Conservation (phyloP, 2,888 invertebrate genomes). For the Adelphocoris suturalis region DNA sequence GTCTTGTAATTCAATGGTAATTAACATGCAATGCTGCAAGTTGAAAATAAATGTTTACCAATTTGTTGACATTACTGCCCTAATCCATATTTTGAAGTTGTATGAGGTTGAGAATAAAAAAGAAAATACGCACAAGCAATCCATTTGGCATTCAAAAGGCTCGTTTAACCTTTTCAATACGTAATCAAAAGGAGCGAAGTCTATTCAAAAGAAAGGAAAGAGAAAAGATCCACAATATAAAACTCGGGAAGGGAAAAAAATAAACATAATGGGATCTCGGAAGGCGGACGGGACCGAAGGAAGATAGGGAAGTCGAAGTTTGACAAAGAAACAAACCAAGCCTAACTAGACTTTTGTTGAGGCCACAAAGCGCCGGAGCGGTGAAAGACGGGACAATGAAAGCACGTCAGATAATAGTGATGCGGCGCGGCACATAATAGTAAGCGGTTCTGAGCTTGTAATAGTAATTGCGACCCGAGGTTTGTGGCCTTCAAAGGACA, state of each 20-base stretch:
- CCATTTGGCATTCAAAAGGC: conserved; percentile 63
- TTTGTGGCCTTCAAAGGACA: conserved; percentile 21
- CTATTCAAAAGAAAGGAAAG: conserved; percentile 55
- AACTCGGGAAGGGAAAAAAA: conserved; percentile 66
- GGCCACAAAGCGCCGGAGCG: conserved; percentile 68
- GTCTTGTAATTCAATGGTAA: too few species aligned
- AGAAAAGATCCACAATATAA: conserved; percentile 67
- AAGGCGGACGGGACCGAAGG: conserved; percentile 68
- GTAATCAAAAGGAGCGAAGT: conserved; percentile 62
- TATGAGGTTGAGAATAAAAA: background rate
- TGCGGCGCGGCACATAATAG: conserved; percentile 62
- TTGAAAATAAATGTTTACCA: too few species aligned
- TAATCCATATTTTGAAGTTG: too few species aligned
- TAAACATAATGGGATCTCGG: conserved; percentile 72
- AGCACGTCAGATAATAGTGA: conserved; percentile 65
- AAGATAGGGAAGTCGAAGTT: conserved; percentile 71
- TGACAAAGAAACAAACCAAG: conserved; percentile 74
- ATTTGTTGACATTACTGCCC: too few species aligned
- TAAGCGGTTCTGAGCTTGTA: conserved; percentile 53
- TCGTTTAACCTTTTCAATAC: conserved; percentile 69
- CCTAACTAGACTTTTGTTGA: conserved; percentile 74
- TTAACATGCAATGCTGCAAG: too few species aligned
- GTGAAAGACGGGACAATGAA: conserved; percentile 66
- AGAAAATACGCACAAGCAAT: conserved; percentile 32
- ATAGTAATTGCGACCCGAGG: conserved; percentile 46